These are phyloP conservation scores for Neopelma chrysocephalum DNA, from an alignment of 2,797 vertebrate genomes.

Conservation along the genomic window DNA sequence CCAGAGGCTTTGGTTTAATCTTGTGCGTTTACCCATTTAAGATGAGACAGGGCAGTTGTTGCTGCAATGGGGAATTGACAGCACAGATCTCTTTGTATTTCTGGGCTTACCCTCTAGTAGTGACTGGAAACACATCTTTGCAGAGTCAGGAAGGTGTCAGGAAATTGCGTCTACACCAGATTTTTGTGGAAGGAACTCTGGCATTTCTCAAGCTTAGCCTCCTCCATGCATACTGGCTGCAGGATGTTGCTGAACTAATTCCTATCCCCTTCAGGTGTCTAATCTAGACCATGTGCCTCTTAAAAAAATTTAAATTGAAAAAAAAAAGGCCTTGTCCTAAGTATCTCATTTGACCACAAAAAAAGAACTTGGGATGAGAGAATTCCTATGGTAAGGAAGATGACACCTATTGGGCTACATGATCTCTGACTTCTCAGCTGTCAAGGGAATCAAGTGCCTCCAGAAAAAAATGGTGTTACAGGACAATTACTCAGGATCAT, in stretches of 20 bases:
- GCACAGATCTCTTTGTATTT: neutral
- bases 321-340: neutral
- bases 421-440: neutral
- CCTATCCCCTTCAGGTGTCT: neutral
- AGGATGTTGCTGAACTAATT: neutral
- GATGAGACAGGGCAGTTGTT: neutral
- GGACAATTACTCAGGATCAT: neutral
- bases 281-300: neutral
- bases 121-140: neutral
- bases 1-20: slow-evolving; percentile 45
- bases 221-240: neutral
- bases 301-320: neutral
- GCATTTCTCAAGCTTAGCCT: neutral
- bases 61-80: neutral
- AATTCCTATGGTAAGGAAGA: neutral
- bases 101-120: neutral
- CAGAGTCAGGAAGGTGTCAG: neutral
- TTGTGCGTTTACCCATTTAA: slow-evolving; percentile 8
- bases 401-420: neutral
- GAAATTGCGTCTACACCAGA: neutral
- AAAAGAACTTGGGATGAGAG: neutral
- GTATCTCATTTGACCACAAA: neutral
- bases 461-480: neutral
- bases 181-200: neutral
- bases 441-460: neutral